Evolutionary conservation across 1,140 invertebrate genomes (phyloP), one percentile per base, ranked within the genome.

Genomic region (Rhynchophorus ferrugineus): DNA sequence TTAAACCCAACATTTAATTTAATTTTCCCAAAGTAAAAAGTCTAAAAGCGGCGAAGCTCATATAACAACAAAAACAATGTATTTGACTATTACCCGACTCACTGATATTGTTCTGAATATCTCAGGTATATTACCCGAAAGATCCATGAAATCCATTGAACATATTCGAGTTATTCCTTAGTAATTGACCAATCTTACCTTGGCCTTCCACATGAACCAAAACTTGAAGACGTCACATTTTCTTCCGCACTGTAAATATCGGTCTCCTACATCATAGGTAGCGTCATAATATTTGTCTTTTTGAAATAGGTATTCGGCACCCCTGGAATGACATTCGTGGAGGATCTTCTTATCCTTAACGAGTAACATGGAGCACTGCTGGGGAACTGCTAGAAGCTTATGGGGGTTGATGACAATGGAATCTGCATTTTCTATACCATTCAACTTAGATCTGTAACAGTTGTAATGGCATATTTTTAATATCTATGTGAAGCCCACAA

Each of bases 351-450:
- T 35, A 41, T 71, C 58, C 53, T 50, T 58, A 1, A 79, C 66
- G 1, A 84, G 64, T 50, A 82, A 73, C 8, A 77, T 71, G 1
- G 79, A 81, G 63, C 80, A 82, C 61, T 84, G 82, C 44, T 83
- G 74, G n/a, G 78, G 76, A 13, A 73, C 76, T 9, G 78, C 80
- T 63, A 84, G 72, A 59, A 83, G 66, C 62, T 83, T 84, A 61
- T 84, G 82, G 8, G 81, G 81, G 67, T 85, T 84, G 77, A 82
- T 83, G 8, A 80, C 79, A 19, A 83, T 71, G 0, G 82, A 83
- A 61, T 84, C 73, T 3, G 78, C 79, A 52, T 77, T 63, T 55
- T 82, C 70, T 35, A 83, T 76, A 38, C 80, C 80, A 43, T 72
- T 72, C 39, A 82, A 60, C 54, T 77, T 67, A 50, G 75, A 59